Conservation (phyloP, 2,888 invertebrate species). For the Polyommatus icarus region DNA sequence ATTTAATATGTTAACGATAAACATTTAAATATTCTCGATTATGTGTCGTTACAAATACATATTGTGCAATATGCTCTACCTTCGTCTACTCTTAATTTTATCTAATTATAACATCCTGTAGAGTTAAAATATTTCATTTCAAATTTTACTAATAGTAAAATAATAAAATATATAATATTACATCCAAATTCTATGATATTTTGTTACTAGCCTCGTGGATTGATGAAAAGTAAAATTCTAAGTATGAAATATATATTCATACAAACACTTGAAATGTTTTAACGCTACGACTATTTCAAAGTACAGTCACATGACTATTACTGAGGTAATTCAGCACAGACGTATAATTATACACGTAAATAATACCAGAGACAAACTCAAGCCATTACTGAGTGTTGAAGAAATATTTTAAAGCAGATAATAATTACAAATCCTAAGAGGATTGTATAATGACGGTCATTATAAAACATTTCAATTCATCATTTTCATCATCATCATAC, state of each 20-base stretch:
- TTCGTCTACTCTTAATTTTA: background rate
- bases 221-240: no score
- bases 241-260: no score
- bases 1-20: background rate
- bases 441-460: slow-evolving; percentile 12
- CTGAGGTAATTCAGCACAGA: background rate
- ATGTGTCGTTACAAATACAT: no score
- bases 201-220: no score
- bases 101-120: background rate
- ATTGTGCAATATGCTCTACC: background rate
- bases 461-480: background rate
- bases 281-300: background rate
- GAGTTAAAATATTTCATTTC: background rate
- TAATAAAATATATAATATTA: no score
- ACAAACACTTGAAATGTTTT: no score
- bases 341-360: background rate
- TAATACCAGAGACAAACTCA: slow-evolving; percentile 11
- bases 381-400: background rate
- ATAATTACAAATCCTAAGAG: slow-evolving; percentile 10
- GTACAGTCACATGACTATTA: background rate
- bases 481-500: background rate
- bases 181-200: no score
- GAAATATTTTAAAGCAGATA: background rate
- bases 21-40: background rate
- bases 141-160: no score